Evolutionary conservation across 2,888 invertebrate species (phyloP).

Genomic region (Lapara coniferarum): DNA sequence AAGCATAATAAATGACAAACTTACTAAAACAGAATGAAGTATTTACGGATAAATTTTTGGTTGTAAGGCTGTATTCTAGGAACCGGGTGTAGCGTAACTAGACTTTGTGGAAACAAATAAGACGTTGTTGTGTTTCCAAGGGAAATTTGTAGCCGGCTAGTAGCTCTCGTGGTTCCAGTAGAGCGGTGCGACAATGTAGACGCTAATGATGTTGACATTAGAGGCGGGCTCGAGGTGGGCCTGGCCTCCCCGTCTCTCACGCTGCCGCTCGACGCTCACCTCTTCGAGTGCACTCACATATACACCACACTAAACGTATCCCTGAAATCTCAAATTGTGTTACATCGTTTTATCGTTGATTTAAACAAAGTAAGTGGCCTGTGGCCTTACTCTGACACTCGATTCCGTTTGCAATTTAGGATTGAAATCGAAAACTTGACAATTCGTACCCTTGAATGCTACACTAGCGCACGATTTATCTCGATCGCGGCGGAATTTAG

Average conservation of each 20-base stretch:
- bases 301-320: conserved; percentile 54
- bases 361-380: conserved; percentile 32
- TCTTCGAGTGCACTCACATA: conserved; percentile 58
- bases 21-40: background rate
- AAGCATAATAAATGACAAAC: background rate
- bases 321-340: conserved; percentile 57
- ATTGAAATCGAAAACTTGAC: no score
- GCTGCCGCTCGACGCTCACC: conserved; percentile 39
- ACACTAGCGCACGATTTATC: no score
- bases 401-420: no score
- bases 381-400: no score
- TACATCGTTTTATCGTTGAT: conserved; percentile 46
- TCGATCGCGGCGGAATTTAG: no score
- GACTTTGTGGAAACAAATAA: conserved; percentile 16
- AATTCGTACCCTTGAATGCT: no score
- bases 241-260: conserved; percentile 43
- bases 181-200: conserved; percentile 60
- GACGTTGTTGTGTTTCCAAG: conserved; percentile 24
- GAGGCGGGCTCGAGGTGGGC: conserved; percentile 56
- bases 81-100: background rate
- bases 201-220: conserved; percentile 81
- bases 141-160: conserved; percentile 52
- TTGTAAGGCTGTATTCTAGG: background rate
- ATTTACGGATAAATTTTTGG: background rate
- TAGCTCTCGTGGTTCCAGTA: conserved; percentile 59